These are phyloP conservation scores for Drosophila nr. perissopoda DNA, from an alignment of 2,888 invertebrate species.

Conservation along the genomic window DNA sequence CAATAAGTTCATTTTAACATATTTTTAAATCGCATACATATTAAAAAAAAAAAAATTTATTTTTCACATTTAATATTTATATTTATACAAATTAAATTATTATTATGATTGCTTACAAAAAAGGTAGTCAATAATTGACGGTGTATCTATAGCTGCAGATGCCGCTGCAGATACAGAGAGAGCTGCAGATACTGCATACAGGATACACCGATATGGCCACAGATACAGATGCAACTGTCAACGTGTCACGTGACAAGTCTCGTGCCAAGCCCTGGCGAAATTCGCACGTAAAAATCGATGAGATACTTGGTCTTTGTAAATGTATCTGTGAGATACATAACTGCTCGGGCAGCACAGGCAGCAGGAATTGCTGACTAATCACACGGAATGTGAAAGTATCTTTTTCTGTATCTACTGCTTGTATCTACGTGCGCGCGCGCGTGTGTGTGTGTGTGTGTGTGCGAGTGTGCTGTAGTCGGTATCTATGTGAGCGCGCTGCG, in stretches of 20 bases:
- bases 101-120: neutral
- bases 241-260: slow-evolving; percentile 70
- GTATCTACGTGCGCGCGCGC: slow-evolving; percentile 10
- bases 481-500: slow-evolving; percentile 46
- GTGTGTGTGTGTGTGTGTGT: slow-evolving; percentile 4
- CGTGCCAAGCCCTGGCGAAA: slow-evolving; percentile 56
- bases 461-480: slow-evolving; percentile 25
- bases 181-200: slow-evolving; percentile 7
- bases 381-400: slow-evolving; percentile 43
- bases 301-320: slow-evolving; percentile 36
- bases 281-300: slow-evolving; percentile 43
- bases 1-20: too few species aligned
- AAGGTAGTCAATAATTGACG: neutral
- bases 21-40: too few species aligned
- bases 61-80: neutral
- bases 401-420: slow-evolving; percentile 16
- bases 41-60: too few species aligned
- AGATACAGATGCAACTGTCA: slow-evolving; percentile 57
- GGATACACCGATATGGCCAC: slow-evolving; percentile 6
- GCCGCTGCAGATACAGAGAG: slow-evolving; percentile 1
- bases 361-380: slow-evolving; percentile 44
- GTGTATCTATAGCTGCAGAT: slow-evolving; percentile 10
- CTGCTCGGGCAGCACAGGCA: slow-evolving; percentile 17
- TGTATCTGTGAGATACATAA: slow-evolving; percentile 22
- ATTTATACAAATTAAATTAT: neutral